phyloP scores from a whole-genome alignment of 2,797 vertebrate species.

The Pseudotriccus pelzelni region DNA sequence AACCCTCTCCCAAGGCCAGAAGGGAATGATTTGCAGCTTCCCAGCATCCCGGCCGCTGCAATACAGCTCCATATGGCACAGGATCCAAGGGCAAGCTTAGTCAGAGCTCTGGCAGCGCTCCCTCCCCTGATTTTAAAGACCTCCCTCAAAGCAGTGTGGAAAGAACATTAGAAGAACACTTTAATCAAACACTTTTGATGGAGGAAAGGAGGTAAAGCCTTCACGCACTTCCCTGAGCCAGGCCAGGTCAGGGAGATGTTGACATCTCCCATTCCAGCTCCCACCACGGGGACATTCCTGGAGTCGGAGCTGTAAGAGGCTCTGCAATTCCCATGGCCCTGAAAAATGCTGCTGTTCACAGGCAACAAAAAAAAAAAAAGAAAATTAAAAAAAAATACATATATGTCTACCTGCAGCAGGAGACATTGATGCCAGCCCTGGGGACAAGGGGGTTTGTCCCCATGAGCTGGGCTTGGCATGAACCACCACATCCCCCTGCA shows the following conservation, averaged over 20 bases:
- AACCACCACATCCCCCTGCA: not conserved
- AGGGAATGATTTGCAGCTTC: not conserved
- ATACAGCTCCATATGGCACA: not conserved
- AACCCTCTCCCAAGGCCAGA: not conserved
- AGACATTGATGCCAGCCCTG: not conserved
- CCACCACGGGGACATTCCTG: accelerated
- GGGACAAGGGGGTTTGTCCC: not conserved
- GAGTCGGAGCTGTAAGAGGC: not conserved
- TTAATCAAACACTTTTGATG: not conserved
- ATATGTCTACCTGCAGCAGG: not conserved
- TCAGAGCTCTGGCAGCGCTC: not conserved
- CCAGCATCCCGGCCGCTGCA: accelerated
- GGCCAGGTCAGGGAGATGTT: not conserved
- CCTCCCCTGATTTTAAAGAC: not conserved
- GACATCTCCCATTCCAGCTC: not conserved
- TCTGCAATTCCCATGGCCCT: not conserved
- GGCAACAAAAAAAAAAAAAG: not conserved
- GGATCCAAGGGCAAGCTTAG: not conserved
- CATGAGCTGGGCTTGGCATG: not conserved
- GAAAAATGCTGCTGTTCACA: not conserved
- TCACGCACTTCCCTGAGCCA: not conserved
- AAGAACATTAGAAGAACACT: not conserved
- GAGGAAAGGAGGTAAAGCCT: not conserved
- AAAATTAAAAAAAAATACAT: not conserved
- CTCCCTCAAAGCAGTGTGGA: not conserved